phyloP scores from a whole-genome alignment of 1,140 invertebrate species.

The Temnothorax curvispinosus region DNA sequence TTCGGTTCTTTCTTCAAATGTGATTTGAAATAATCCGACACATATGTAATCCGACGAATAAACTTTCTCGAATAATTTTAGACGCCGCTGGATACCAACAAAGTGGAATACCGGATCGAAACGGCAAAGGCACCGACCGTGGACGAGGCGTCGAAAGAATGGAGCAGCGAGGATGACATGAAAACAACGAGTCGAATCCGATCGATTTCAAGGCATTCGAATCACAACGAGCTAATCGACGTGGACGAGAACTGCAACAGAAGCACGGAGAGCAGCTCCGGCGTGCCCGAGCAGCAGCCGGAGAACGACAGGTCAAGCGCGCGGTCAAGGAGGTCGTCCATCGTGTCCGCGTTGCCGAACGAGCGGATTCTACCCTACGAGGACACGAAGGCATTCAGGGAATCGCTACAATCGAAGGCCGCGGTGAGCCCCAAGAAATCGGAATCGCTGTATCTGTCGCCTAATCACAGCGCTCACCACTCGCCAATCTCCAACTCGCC shows the following conservation, averaged over 20 bases:
- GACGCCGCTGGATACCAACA: constrained; percentile 40
- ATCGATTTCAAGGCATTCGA: constrained; percentile 12
- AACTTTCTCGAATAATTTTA: constrained; percentile 35
- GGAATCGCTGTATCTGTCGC: constrained; percentile 16
- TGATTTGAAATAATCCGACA: not conserved
- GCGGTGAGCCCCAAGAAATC: constrained; percentile 23
- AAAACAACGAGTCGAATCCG: constrained; percentile 9
- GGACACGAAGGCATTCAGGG: not conserved
- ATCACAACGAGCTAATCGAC: not conserved
- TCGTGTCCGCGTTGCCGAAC: constrained; percentile 7
- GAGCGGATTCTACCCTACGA: constrained; percentile 37
- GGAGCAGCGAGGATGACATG: constrained; percentile 67
- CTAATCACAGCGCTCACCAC: constrained; percentile 44
- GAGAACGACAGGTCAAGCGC: not conserved
- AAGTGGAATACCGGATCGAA: not conserved
- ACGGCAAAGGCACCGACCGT: not conserved
- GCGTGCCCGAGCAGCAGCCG: constrained; percentile 46
- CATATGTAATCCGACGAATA: not conserved
- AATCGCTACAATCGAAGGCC: constrained; percentile 16
- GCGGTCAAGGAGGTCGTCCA: constrained; percentile 37
- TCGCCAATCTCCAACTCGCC: constrained; percentile 36
- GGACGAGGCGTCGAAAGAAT: constrained; percentile 61
- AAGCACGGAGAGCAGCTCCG: constrained; percentile 11
- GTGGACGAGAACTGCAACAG: constrained; percentile 25
- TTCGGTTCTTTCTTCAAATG: not conserved